Conservation (phyloP, 2,888 invertebrate genomes). For the Cenopis cana region DNA sequence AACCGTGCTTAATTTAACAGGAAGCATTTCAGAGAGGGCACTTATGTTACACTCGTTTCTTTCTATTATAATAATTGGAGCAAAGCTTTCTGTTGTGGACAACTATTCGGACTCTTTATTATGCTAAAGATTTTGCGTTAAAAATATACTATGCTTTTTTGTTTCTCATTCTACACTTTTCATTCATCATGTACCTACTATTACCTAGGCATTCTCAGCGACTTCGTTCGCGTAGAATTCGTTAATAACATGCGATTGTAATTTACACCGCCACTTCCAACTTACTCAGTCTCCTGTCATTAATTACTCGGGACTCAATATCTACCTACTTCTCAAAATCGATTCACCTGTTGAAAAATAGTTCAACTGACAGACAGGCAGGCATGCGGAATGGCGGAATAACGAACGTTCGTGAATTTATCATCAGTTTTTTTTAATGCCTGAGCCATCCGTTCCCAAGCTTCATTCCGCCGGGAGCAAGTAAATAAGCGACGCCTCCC, state of each 20-base stretch:
- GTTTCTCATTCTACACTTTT: not conserved
- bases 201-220: not conserved
- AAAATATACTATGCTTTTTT: not conserved
- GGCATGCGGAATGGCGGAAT: not conserved
- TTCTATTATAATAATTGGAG: conserved; percentile 8
- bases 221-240: not conserved
- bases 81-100: not conserved
- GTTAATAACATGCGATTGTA: not conserved
- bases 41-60: conserved; percentile 29
- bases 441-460: conserved; percentile 58
- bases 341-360: not conserved
- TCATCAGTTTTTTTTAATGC: too few species aligned
- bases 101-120: not conserved
- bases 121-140: conserved; percentile 2
- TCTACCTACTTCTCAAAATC: not conserved
- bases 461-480: conserved; percentile 58
- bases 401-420: not conserved
- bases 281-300: too few species aligned
- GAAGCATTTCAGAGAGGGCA: conserved; percentile 28
- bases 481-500: conserved; percentile 64
- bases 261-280: not conserved
- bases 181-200: not conserved
- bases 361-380: too few species aligned
- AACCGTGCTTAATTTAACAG: conserved; percentile 37
- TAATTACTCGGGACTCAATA: too few species aligned